These are phyloP conservation scores for Potamilus streckersoni DNA, from an alignment of 1,140 invertebrate genomes.

Conservation along the genomic window DNA sequence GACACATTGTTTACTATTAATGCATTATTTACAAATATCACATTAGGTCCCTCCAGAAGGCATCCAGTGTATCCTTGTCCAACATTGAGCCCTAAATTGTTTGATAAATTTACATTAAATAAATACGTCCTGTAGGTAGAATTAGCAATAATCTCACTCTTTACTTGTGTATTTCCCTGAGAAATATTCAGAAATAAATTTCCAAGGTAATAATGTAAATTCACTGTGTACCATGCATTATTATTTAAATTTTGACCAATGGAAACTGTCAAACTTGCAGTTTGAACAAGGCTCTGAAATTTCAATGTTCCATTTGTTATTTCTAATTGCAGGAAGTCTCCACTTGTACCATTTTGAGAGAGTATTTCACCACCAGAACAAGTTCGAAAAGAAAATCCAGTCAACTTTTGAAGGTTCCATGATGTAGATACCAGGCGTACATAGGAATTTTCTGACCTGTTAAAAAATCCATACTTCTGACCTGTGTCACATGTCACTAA, in stretches of 20 bases:
- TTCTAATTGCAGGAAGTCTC: conserved; percentile 14
- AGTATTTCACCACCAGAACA: conserved; percentile 23
- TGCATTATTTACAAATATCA: conserved; percentile 20
- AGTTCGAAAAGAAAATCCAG: conserved; percentile 30
- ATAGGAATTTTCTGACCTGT: conserved; percentile 13
- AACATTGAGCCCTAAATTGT: conserved; percentile 10
- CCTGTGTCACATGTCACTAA: conserved; percentile 1
- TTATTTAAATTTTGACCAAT: conserved; percentile 19
- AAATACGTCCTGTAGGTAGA: conserved; percentile 25
- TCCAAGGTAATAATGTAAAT: conserved; percentile 11
- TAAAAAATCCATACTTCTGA: conserved; percentile 23
- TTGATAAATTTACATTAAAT: conserved; percentile 10
- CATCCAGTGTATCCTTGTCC: conserved; percentile 18
- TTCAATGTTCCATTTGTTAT: conserved; percentile 19
- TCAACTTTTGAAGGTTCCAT: conserved; percentile 13
- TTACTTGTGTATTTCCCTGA: conserved; percentile 3
- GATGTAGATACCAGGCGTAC: background rate
- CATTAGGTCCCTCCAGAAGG: conserved; percentile 28
- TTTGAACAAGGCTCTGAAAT: conserved; percentile 14
- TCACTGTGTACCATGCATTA: conserved; percentile 24
- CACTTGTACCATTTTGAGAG: conserved; percentile 11
- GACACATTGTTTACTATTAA: conserved; percentile 1
- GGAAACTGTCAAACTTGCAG: background rate
- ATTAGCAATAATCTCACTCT: conserved; percentile 27
- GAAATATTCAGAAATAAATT: conserved; percentile 24